Percentiles rank a stretch among this genome's conserved stretches.
Conservation (phyloP, 2,113 vertebrate genomes). For the Strix uralensis region DNA sequence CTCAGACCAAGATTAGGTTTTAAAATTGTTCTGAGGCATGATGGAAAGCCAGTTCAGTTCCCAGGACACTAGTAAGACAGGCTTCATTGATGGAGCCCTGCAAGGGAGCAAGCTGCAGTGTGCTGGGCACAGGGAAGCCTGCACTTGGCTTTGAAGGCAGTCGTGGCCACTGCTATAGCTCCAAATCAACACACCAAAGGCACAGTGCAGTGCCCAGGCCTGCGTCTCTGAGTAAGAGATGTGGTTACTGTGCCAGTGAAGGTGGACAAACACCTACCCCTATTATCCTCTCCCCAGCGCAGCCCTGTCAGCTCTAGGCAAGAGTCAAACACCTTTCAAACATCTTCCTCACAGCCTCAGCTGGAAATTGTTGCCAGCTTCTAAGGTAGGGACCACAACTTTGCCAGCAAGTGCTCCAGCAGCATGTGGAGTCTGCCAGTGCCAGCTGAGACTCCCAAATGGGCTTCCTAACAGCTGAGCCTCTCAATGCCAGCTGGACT, state of each 20-base stretch:
- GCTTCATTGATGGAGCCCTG: background rate
- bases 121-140: background rate
- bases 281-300: background rate
- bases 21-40: background rate
- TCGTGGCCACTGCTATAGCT: background rate
- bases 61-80: background rate
- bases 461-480: background rate
- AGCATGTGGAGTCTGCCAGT: background rate
- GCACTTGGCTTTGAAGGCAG: background rate
- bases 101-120: background rate
- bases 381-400: background rate
- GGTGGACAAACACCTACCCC: background rate
- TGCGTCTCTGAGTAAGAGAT: background rate
- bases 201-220: background rate
- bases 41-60: background rate
- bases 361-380: background rate
- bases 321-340: background rate
- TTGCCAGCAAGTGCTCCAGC: background rate
- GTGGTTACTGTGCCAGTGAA: accelerated
- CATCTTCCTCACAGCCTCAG: background rate
- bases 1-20: background rate
- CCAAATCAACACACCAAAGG: accelerated
- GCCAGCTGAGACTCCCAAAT: background rate
- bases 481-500: background rate
- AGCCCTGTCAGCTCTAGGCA: background rate